phyloP scores from a whole-genome alignment of 2,797 vertebrate genomes.

The Decapterus maruadsi region DNA sequence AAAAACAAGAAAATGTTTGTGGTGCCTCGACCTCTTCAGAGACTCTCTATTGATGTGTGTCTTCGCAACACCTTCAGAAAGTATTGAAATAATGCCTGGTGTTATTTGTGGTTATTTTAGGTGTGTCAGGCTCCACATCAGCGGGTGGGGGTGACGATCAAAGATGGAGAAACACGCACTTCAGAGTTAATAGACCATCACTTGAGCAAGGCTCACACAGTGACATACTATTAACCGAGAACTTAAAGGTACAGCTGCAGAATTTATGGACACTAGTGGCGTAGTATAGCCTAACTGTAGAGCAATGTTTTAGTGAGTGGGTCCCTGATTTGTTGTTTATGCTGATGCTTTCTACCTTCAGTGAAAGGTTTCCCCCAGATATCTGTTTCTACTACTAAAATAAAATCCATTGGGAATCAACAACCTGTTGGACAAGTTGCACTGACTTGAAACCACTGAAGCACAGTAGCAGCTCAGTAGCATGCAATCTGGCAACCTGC shows the following conservation, averaged over 20 bases:
- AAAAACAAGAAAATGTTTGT: neutral
- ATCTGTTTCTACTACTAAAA: neutral
- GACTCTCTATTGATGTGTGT: neutral
- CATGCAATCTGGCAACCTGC: neutral
- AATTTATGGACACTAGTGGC: neutral
- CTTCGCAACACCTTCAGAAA: neutral
- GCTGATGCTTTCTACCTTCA: neutral
- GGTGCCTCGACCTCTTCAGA: constrained; percentile 8
- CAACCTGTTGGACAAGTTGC: neutral
- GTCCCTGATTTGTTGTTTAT: neutral
- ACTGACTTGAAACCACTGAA: neutral
- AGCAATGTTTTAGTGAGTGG: neutral
- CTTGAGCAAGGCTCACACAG: neutral
- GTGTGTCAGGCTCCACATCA: neutral
- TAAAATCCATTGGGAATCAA: neutral
- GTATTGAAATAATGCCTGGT: neutral
- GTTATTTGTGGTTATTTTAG: neutral
- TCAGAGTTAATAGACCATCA: neutral
- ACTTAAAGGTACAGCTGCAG: neutral
- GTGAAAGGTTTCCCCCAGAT: neutral
- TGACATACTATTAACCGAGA: neutral
- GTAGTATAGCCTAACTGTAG: neutral
- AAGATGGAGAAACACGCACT: neutral
- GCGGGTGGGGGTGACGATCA: neutral
- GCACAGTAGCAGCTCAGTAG: neutral